phyloP scores from a whole-genome alignment of 1,140 invertebrate genomes.

The Drosophila lowei region DNA sequence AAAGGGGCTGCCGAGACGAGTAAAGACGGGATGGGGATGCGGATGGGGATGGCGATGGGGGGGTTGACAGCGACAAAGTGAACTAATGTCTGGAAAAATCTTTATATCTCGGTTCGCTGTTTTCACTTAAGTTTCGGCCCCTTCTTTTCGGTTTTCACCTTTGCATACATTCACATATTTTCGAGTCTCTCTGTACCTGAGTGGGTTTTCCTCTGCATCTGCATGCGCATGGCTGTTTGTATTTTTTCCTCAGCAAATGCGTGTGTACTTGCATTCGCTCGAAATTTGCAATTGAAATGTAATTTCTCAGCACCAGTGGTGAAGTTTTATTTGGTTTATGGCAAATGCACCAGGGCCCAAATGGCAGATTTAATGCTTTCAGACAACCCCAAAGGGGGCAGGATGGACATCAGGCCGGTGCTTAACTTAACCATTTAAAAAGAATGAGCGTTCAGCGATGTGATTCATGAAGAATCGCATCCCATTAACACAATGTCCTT shows the following conservation, averaged over 20 bases:
- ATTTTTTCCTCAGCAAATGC: conserved; percentile 15
- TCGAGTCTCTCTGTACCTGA: conserved; percentile 18
- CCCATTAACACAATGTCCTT: too few species aligned
- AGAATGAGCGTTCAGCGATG: too few species aligned
- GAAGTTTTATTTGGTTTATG: conserved; percentile 73
- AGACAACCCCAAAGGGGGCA: conserved; percentile 6
- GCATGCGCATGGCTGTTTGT: conserved; percentile 8
- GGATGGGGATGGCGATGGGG: neutral
- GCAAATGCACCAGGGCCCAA: conserved; percentile 48
- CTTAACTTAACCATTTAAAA: too few species aligned
- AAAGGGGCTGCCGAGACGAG: neutral
- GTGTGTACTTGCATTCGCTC: conserved; percentile 11
- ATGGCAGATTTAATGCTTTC: conserved; percentile 55
- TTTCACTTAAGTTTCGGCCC: conserved; percentile 18
- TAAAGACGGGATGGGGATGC: neutral
- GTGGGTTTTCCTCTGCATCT: conserved; percentile 4
- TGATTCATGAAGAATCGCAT: too few species aligned
- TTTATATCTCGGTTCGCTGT: conserved; percentile 29
- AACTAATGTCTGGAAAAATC: conserved; percentile 62
- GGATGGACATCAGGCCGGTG: too few species aligned
- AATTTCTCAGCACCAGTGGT: conserved; percentile 60
- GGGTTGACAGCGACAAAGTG: conserved; percentile 44
- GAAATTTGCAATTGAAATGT: conserved; percentile 79
- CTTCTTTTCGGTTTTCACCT: conserved; percentile 39
- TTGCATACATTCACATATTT: conserved; percentile 63